A percentile compares a stretch with the other conserved stretches of the same genome.
These are phyloP conservation scores for Lepeophtheirus salmonis DNA, from an alignment of 1,140 invertebrate species.

Conservation along the genomic window DNA sequence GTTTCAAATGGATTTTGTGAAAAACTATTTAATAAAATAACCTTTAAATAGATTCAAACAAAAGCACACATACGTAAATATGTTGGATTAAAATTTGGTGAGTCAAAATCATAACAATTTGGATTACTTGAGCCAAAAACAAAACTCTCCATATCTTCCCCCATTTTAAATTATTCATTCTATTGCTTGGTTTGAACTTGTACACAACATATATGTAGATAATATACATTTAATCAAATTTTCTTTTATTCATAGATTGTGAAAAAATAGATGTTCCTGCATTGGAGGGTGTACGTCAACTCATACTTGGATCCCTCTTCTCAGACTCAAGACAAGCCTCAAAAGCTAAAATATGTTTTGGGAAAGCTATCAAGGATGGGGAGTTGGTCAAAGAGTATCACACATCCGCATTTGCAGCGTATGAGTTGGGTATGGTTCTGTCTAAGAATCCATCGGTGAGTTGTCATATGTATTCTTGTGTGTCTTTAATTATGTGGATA, in stretches of 20 bases:
- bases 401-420: conserved; percentile 44
- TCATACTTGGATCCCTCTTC: conserved; percentile 34
- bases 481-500: background rate
- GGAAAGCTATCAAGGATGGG: conserved; percentile 29
- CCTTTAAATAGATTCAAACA: too few species aligned
- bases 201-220: too few species aligned
- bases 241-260: conserved; percentile 13
- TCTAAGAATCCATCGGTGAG: conserved; percentile 32
- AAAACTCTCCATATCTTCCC: too few species aligned
- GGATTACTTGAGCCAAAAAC: too few species aligned
- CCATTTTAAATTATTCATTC: too few species aligned
- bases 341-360: conserved; percentile 33
- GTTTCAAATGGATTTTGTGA: too few species aligned
- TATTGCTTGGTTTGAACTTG: too few species aligned
- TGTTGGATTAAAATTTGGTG: too few species aligned
- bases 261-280: conserved; percentile 16
- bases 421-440: conserved; percentile 40
- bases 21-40: too few species aligned
- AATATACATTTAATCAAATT: background rate
- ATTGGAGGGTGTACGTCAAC: conserved; percentile 33
- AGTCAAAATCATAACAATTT: too few species aligned
- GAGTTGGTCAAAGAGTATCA: conserved; percentile 36
- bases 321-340: conserved; percentile 30
- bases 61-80: too few species aligned
- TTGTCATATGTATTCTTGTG: conserved; percentile 2